These are phyloP conservation scores for Argyra leucocephala DNA, from an alignment of 2,888 invertebrate genomes.

Conservation along the genomic window DNA sequence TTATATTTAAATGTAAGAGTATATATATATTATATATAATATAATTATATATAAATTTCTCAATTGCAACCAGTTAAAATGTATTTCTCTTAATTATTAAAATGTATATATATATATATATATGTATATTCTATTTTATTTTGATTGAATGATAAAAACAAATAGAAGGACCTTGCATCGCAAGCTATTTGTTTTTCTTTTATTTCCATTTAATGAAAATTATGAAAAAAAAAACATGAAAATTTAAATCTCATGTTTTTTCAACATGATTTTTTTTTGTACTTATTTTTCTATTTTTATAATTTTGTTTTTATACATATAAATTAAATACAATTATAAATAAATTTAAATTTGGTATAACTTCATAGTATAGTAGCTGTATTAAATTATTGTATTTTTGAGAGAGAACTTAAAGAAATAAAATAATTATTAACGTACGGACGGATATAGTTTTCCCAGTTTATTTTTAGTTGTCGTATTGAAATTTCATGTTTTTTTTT, in stretches of 20 bases:
- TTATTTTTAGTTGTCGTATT: neutral
- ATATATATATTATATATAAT: too few relatives aligned
- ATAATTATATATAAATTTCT: neutral
- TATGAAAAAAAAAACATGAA: neutral
- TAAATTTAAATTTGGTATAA: neutral
- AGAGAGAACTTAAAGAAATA: too few relatives aligned
- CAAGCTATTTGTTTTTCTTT: too few relatives aligned
- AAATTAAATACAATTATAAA: neutral
- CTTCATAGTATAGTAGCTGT: too few relatives aligned
- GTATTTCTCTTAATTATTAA: neutral
- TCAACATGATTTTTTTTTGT: neutral
- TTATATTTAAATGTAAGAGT: too few relatives aligned
- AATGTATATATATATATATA: neutral
- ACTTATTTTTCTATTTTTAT: neutral
- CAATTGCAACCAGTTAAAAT: neutral
- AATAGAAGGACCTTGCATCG: neutral
- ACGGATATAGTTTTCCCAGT: neutral
- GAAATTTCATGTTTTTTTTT: neutral
- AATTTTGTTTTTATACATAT: neutral
- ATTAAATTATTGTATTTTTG: too few relatives aligned
- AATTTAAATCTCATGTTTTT: neutral
- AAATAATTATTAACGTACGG: neutral
- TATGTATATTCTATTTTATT: neutral
- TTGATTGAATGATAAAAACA: neutral
- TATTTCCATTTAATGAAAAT: neutral